phyloP scores from a whole-genome alignment of 2,888 invertebrate genomes.

The Ephialtes manifestator region DNA sequence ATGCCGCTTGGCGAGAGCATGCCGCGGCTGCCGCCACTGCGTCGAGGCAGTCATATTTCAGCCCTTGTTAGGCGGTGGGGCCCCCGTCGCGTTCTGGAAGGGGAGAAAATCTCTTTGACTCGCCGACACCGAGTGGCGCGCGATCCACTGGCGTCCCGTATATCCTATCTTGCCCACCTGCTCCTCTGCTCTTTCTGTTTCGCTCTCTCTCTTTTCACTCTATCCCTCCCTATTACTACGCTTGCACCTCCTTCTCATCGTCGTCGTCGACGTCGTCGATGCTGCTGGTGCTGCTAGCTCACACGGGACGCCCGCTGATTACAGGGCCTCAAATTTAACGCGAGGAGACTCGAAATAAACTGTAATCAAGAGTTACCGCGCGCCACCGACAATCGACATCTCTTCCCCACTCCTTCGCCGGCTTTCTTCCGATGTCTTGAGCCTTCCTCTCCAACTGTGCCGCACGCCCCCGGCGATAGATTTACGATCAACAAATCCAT shows the following conservation, averaged over 20 bases:
- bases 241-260: conserved; percentile 21
- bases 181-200: conserved; percentile 74
- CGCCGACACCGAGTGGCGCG: conserved; percentile 83
- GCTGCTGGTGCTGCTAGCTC: conserved; percentile 6
- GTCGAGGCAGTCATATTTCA: conserved; percentile 83
- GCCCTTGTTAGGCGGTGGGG: conserved; percentile 84
- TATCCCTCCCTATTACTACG: conserved; percentile 6
- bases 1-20: conserved; percentile 51
- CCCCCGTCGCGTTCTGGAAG: conserved; percentile 80
- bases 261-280: conserved; percentile 24
- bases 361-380: conserved; percentile 69
- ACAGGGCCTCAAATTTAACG: conserved; percentile 73
- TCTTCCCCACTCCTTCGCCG: conserved; percentile 25
- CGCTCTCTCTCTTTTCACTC: conserved; percentile 62
- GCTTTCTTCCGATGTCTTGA: neutral
- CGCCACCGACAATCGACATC: conserved; percentile 70
- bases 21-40: conserved; percentile 72
- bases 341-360: conserved; percentile 71
- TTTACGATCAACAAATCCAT: conserved; percentile 40
- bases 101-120: conserved; percentile 84
- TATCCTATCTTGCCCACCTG: conserved; percentile 80
- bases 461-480: conserved; percentile 37
- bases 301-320: conserved; percentile 71
- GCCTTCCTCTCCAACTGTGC: neutral
- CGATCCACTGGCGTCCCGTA: conserved; percentile 82